phyloP scores from a whole-genome alignment of 37 sponge, comb jelly and placozoan species.

The Aplysina aerophoba region DNA sequence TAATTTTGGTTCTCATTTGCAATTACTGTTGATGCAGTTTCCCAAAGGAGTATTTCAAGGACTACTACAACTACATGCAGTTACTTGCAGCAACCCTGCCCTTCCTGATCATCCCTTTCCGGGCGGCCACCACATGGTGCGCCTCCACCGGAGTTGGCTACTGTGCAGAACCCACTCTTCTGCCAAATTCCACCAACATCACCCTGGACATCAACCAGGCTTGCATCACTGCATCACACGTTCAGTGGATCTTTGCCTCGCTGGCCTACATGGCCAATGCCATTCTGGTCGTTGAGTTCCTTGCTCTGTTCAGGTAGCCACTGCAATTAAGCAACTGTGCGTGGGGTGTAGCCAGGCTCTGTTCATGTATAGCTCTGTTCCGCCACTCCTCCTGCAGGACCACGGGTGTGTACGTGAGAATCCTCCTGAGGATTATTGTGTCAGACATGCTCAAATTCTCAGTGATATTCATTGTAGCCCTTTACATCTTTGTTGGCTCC shows the following conservation, averaged over 20 bases:
- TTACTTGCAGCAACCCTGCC: neutral
- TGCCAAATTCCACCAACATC: neutral
- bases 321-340: neutral
- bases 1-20: too few relatives aligned
- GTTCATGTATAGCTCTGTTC: neutral
- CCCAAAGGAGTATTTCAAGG: neutral
- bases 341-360: neutral
- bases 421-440: slow-evolving; percentile 22
- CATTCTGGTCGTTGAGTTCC: slow-evolving; percentile 1
- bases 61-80: slow-evolving; percentile 26
- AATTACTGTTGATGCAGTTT: too few relatives aligned
- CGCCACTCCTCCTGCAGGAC: neutral
- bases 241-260: slow-evolving; percentile 34
- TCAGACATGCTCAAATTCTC: slow-evolving; percentile 32
- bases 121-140: slow-evolving; percentile 31
- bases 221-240: slow-evolving; percentile 18
- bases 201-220: slow-evolving; percentile 16
- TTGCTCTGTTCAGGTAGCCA: slow-evolving; percentile 26
- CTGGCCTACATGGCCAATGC: slow-evolving; percentile 34
- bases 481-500: slow-evolving; percentile 24
- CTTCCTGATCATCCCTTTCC: slow-evolving; percentile 19
- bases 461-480: neutral
- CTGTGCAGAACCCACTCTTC: neutral
- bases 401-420: slow-evolving; percentile 26
- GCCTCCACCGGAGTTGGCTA: slow-evolving; percentile 30